A percentile compares a stretch with the other conserved stretches of the same genome.
Evolutionary conservation across 2,113 vertebrate genomes (phyloP).

Genomic region (Electrona antarctica): DNA sequence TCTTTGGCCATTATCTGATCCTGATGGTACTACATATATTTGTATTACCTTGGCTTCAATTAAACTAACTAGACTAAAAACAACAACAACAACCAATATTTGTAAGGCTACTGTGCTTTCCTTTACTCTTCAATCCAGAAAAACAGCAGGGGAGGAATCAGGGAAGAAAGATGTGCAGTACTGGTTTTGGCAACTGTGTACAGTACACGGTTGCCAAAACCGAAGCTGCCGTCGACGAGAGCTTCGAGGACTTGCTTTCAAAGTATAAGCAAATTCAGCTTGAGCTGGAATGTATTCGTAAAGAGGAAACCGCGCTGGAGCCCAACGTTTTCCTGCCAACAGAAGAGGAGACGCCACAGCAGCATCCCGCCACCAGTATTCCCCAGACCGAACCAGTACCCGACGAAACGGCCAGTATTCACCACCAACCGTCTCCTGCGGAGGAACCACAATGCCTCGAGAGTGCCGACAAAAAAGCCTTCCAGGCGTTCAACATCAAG

Average conservation of each 20-base stretch:
- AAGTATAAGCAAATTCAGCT: constrained; percentile 97
- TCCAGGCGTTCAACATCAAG: constrained; percentile 96
- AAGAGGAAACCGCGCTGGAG: constrained; percentile 91
- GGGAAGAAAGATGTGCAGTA: constrained; percentile 75
- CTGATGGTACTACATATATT: not conserved
- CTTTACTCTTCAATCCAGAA: constrained; percentile 83
- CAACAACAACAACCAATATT: not conserved
- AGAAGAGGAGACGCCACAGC: constrained; percentile 59
- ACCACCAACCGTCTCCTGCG: constrained; percentile 57
- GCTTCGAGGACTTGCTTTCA: constrained; percentile 93
- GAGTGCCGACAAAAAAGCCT: constrained; percentile 83
- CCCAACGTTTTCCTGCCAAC: constrained; percentile 74
- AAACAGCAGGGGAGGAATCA: constrained; percentile 82
- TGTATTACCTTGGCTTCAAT: not conserved
- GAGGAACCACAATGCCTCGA: constrained; percentile 75
- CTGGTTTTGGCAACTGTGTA: constrained; percentile 38
- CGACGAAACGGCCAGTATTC: constrained; percentile 75
- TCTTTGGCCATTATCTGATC: not conserved
- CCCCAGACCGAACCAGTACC: constrained; percentile 66
- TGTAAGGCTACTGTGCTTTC: constrained; percentile 46
- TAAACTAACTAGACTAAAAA: too few species aligned
- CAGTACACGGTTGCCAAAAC: constrained; percentile 76
- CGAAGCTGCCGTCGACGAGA: constrained; percentile 87
- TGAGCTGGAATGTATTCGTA: constrained; percentile 94
- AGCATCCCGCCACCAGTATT: constrained; percentile 54